Percentiles rank a stretch among this genome's conserved stretches.
phyloP scores from a whole-genome alignment of 2,888 invertebrate genomes.

The Frankliniella fusca region DNA sequence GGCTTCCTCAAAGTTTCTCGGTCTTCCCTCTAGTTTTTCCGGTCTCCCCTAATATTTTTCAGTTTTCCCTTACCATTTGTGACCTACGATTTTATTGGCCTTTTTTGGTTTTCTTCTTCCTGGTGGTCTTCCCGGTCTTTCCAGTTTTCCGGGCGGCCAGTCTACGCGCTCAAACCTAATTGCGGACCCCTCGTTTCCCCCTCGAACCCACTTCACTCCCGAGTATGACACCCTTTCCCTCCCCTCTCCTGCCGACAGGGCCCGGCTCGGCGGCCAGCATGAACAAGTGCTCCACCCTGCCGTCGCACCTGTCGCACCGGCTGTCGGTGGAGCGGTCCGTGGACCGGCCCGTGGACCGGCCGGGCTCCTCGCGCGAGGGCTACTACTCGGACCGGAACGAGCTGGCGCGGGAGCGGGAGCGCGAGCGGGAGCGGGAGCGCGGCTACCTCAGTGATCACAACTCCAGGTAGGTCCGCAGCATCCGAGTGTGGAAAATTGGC shows the following conservation, averaged over 20 bases:
- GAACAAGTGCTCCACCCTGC: slow-evolving; percentile 78
- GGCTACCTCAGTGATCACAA: slow-evolving; percentile 80
- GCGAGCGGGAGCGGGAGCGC: slow-evolving; percentile 53
- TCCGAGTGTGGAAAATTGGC: no score
- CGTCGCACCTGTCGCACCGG: slow-evolving; percentile 68
- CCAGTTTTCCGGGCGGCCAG: no score
- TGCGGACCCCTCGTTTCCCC: no score
- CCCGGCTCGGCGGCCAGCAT: slow-evolving; percentile 63
- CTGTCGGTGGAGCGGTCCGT: slow-evolving; percentile 44
- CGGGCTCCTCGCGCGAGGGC: slow-evolving; percentile 59
- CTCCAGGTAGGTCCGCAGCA: slow-evolving; percentile 60
- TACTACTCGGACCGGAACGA: slow-evolving; percentile 89
- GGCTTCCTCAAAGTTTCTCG: no score
- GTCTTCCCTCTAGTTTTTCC: no score
- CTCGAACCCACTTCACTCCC: no score
- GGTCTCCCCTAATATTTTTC: not conserved
- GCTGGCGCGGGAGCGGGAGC: slow-evolving; percentile 69
- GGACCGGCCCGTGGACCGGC: slow-evolving; percentile 5
- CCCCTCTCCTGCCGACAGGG: slow-evolving; percentile 46
- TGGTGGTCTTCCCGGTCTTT: no score
- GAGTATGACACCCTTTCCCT: no score
- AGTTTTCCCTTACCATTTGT: no score
- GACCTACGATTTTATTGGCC: no score
- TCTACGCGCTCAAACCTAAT: no score
- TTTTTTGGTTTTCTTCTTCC: not conserved